These are phyloP conservation scores for Chymomyza caudatula DNA, from an alignment of 2,888 invertebrate species.

Conservation along the genomic window DNA sequence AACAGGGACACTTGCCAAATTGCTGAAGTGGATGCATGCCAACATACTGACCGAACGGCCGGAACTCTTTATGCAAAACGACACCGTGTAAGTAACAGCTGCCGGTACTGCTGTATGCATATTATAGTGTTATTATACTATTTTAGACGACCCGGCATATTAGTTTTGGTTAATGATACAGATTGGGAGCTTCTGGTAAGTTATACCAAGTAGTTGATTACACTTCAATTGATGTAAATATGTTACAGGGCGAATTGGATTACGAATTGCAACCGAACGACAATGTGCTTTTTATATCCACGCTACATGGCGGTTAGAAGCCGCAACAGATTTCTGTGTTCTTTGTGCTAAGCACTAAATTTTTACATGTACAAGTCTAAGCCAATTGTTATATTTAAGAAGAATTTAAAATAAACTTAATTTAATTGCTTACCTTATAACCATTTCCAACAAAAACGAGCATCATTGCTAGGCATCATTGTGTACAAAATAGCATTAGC, in stretches of 20 bases:
- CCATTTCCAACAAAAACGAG: too few species aligned
- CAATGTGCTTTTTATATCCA: conserved; percentile 89
- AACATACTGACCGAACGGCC: conserved; percentile 90
- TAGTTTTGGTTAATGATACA: conserved; percentile 95
- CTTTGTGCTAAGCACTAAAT: neutral
- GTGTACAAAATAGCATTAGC: too few species aligned
- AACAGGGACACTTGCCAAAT: conserved; percentile 84
- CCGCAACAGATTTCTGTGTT: too few species aligned
- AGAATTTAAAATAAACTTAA: too few species aligned
- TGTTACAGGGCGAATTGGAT: conserved; percentile 82
- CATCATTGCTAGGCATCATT: too few species aligned
- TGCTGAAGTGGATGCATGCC: conserved; percentile 90
- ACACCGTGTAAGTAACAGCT: conserved; percentile 74
- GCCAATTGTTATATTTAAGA: neutral
- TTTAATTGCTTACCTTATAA: too few species aligned
- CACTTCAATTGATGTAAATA: neutral
- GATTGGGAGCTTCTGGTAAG: conserved; percentile 93
- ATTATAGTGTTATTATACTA: too few species aligned
- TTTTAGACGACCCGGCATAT: conserved; percentile 88
- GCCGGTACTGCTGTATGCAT: neutral
- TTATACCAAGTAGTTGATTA: too few species aligned
- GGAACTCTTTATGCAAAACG: conserved; percentile 82
- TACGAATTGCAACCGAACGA: conserved; percentile 85
- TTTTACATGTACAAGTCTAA: neutral
- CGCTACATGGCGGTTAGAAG: conserved; percentile 87